Base-by-base conservation (phyloP, 2,113 vertebrate species). In the Oenanthe oenanthe region DNA sequence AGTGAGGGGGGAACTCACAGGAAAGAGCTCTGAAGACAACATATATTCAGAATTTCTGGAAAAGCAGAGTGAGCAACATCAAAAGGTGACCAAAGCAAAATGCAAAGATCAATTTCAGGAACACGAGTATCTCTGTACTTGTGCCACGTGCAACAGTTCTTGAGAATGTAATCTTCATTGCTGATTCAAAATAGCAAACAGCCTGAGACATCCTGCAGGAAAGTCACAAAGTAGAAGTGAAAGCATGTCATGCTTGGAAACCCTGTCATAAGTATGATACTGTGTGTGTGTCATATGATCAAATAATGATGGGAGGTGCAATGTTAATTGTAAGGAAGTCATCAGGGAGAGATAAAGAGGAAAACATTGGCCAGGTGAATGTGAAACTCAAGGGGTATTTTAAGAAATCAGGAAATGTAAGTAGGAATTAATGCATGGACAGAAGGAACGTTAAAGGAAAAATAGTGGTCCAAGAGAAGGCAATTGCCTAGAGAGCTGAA, bases 101-200 rank as follows among this genome's bases (percentile, higher is more conserved):
- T 6, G 29, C 3, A 5, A 26, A 63, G 31, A 15, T 3, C 9
- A 2, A 4, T 60, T 75, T 54, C 19, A 63, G 82, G 67, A 56
- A 32, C 29, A 17, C 0, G 0, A 12, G 17, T 19, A 38, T 11
- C 66, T 42, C 58, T 36, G 48, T 21, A 28, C 29, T 83, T 7
- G 1, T 38, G 28, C 40, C 51, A 40, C 0, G 0, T 42, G 17
- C 19, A 48, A 53, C 1, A 10, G 40, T 21, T 84, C 60, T 8
- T 34, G 63, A 70, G 50, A 79, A 86, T 43, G 21, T 12, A 3
- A 0, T 42, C 48, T 56, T 56, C 38, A 12, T 3, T 67, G 38
- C 15, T 78, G 71, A 81, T 51, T 71, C 42, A 36, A 40, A 62
- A n/a, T 21, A 9, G 20, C 32, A 31, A 60, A 67, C 22, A 66